A percentile compares a stretch with the other conserved stretches of the same genome.
phyloP scores from a whole-genome alignment of 2,113 vertebrate genomes.

The Platycercus adscitus region DNA sequence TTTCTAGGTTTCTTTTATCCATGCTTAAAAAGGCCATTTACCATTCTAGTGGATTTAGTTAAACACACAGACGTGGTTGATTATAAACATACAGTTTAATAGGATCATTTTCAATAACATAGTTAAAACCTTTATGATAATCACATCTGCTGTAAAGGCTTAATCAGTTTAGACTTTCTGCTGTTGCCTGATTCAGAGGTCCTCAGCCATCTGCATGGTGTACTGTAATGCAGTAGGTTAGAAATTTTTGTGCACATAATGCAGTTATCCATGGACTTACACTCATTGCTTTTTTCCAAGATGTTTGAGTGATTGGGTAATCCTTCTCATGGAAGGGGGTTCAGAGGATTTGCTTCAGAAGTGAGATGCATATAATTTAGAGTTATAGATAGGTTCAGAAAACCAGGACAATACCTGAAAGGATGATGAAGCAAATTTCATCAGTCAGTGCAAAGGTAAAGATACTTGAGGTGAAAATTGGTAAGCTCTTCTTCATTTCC shows the following conservation, averaged over 20 bases:
- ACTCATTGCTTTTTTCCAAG: neutral
- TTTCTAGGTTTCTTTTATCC: neutral
- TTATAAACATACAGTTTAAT: neutral
- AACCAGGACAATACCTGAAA: neutral
- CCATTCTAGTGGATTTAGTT: neutral
- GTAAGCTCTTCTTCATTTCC: neutral
- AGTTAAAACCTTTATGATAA: neutral
- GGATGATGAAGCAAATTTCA: neutral
- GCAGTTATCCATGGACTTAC: neutral
- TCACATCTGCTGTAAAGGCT: neutral
- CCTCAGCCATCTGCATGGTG: neutral
- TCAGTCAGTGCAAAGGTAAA: rapidly evolving
- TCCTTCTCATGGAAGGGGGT: neutral
- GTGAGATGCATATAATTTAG: neutral
- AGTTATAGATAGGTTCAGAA: neutral
- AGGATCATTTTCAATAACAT: neutral
- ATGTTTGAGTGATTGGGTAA: neutral
- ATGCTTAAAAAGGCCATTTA: neutral
- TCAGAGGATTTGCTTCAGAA: neutral
- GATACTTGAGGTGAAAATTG: neutral
- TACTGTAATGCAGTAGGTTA: neutral
- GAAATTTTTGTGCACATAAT: neutral
- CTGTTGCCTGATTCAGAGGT: neutral
- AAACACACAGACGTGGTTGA: neutral
- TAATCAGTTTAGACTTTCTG: conserved; percentile 8